Base-by-base conservation (phyloP, 1,140 invertebrate species). In the Camponotus floridanus region DNA sequence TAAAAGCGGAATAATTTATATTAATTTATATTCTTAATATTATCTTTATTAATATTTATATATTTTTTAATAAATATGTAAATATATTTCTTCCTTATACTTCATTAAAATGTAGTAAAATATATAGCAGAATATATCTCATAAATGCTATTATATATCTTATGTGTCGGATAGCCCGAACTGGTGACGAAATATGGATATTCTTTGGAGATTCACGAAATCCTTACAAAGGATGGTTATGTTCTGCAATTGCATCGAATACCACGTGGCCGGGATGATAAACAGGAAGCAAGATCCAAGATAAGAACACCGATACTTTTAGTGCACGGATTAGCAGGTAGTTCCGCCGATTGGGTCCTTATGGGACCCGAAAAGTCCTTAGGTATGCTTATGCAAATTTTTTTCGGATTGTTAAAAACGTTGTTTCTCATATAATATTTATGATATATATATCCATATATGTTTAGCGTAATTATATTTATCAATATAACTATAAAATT, bases 281-380 rank as follows among this genome's bases (percentile, higher is more conserved):
- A 79, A 6, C 7, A 6, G 71, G 89, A 80, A 59, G 39, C 15
- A 64, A 84, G 76, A 42, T 90, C 6, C 39, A 74, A 4, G 93
- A 3, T 95, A 94, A 83, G 94, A 95, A 15, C 15, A 95, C 97
- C 95, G 0, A 94, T 96, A 31, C 96, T 97, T 36, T 92, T 98
- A 1, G 96, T 97, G 94, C 98, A 98, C 91, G 98, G 98, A 1
- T 91, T 98, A 8, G 91, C 97, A 8, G 96, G 96, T 2, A 97
- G 97, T 39, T 97, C 97, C 1, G 96, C 96, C 1, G 97, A 97
- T 92, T 98, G 97, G 96, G 94, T 98, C 1, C 93, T 97, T 8
- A 96, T 96, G 88, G 96, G 96, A 0, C 96, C 97, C 1, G 93
- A 95, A 31, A 96, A 96, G 89, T 96, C 96, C 21, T 92, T 97